phyloP scores from a whole-genome alignment of 2,888 invertebrate species.

The Tuta absoluta region DNA sequence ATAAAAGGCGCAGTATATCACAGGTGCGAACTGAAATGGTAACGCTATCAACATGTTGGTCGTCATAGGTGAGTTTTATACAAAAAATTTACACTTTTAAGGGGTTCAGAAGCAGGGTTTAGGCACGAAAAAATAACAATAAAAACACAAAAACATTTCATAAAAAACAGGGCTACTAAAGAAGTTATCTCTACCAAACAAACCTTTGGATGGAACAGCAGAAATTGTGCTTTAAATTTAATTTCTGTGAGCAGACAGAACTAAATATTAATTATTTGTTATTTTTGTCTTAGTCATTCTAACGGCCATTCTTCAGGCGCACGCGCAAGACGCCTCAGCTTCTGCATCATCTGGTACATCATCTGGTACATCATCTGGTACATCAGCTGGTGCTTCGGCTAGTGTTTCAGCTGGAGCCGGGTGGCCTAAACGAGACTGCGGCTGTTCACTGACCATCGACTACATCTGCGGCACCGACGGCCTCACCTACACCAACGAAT shows the following conservation, averaged over 20 bases:
- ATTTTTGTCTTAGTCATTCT: not conserved
- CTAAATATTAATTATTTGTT: no score
- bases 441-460: slow-evolving; percentile 33
- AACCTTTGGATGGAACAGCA: no score
- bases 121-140: no score
- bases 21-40: not conserved
- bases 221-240: no score
- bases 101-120: not conserved
- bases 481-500: slow-evolving; percentile 41
- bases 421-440: slow-evolving; percentile 31
- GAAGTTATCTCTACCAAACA: no score
- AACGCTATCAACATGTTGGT: not conserved
- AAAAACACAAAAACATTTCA: no score
- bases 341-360: not conserved
- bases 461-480: slow-evolving; percentile 44
- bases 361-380: not conserved
- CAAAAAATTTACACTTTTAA: not conserved
- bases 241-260: no score
- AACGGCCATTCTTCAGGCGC: not conserved
- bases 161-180: no score
- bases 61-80: not conserved
- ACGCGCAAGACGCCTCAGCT: not conserved
- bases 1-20: not conserved
- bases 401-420: not conserved
- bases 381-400: not conserved